Percentiles rank a stretch among this genome's conserved stretches.
Conservation (phyloP, 2,113 vertebrate genomes). For the Actenoides lindsayi region DNA sequence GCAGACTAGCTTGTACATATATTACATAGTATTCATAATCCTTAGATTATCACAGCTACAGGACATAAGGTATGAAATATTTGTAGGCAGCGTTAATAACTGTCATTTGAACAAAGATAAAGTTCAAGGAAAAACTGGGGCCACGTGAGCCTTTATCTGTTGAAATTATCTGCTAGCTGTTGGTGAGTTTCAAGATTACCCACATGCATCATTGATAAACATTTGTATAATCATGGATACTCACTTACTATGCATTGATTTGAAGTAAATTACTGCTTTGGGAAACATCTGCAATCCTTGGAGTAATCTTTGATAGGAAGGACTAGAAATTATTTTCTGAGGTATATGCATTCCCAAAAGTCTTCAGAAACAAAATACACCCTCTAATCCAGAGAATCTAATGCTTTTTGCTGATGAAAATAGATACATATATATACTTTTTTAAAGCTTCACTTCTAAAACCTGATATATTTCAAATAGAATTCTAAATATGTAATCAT, state of each 20-base stretch:
- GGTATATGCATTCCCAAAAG: neutral
- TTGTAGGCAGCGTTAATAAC: neutral
- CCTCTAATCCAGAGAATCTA: neutral
- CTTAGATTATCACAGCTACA: neutral
- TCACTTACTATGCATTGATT: neutral
- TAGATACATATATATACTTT: too few species aligned
- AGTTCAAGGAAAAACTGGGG: neutral
- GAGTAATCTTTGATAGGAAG: neutral
- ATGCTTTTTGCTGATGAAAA: neutral
- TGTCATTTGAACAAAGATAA: constrained; percentile 1
- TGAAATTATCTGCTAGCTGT: neutral
- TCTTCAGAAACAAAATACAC: neutral
- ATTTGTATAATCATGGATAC: neutral
- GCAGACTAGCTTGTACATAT: neutral
- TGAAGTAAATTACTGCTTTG: neutral
- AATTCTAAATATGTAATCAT: neutral
- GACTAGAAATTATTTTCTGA: neutral
- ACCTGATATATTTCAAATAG: neutral
- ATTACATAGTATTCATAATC: rapidly evolving
- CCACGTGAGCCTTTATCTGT: neutral
- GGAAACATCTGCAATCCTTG: neutral
- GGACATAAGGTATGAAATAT: neutral
- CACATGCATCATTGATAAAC: neutral
- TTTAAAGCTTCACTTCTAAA: neutral
- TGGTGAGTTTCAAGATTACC: neutral